Evolutionary conservation across 2,797 vertebrate species (phyloP).

Genomic region (Hippocampus kuda): DNA sequence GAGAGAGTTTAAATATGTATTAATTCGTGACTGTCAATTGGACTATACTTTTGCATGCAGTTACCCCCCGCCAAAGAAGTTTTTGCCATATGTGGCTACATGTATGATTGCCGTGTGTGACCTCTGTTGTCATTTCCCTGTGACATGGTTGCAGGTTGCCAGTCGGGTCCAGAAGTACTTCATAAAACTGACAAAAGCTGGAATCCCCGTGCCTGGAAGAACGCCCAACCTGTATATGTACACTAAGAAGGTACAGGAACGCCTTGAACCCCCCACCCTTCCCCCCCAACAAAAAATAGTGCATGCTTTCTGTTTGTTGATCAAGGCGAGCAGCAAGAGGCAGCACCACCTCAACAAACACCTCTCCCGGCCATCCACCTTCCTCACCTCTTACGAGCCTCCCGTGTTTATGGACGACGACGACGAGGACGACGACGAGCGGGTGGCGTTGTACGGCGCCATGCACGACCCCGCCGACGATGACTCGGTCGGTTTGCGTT

Average conservation of each 20-base stretch:
- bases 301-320: constrained; percentile 6
- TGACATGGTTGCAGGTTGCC: constrained; percentile 76
- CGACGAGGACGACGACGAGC: constrained; percentile 93
- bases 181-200: constrained; percentile 99
- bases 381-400: constrained; percentile 95
- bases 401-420: constrained; percentile 99
- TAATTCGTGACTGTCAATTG: too few species aligned
- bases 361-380: constrained; percentile 95
- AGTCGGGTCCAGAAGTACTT: constrained; percentile 99
- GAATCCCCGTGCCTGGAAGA: constrained; percentile 96
- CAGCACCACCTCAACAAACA: constrained; percentile 98
- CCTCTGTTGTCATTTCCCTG: constrained; percentile 31
- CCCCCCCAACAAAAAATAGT: not conserved
- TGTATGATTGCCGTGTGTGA: not conserved
- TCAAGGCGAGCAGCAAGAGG: constrained; percentile 84
- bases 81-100: not conserved
- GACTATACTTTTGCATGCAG: too few species aligned
- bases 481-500: constrained; percentile 71
- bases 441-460: constrained; percentile 72
- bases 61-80: too few species aligned
- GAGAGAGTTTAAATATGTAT: too few species aligned
- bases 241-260: constrained; percentile 84
- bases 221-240: constrained; percentile 98
- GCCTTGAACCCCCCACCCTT: too few species aligned
- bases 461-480: constrained; percentile 76